Conservation (phyloP, 2,888 invertebrate species). For the Nymphalis c-album region DNA sequence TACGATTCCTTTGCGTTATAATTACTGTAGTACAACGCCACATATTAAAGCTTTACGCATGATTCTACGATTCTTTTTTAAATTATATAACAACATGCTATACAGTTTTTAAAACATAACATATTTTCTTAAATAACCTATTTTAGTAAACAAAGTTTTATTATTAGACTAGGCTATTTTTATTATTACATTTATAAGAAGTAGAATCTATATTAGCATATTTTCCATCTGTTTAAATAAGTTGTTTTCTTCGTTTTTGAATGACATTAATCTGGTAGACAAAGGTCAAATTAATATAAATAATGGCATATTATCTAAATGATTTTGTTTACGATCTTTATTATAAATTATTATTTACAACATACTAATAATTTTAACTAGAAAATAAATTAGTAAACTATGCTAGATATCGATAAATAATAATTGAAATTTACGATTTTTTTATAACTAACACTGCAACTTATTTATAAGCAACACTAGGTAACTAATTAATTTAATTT, state of each 20-base stretch:
- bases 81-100: conserved; percentile 8
- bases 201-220: not conserved
- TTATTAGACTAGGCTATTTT: not conserved
- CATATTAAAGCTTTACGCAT: conserved; percentile 24
- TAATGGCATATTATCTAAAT: too few species aligned
- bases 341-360: too few species aligned
- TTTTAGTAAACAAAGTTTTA: not conserved
- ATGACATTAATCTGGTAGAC: not conserved
- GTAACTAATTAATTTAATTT: too few species aligned
- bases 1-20: conserved; percentile 11
- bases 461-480: too few species aligned
- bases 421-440: too few species aligned
- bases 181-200: too few species aligned
- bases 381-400: too few species aligned
- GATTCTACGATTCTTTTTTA: conserved; percentile 14
- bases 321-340: too few species aligned
- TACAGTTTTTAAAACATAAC: not conserved
- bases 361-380: too few species aligned
- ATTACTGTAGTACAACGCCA: conserved; percentile 20
- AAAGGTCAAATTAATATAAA: not conserved
- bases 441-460: too few species aligned
- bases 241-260: not conserved
- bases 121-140: not conserved
- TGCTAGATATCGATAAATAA: too few species aligned
- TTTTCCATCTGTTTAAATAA: not conserved